Evolutionary conservation across 2,797 vertebrate genomes (phyloP), one percentile per base, ranked within the genome.

Genomic region (Corythornis leucogaster): DNA sequence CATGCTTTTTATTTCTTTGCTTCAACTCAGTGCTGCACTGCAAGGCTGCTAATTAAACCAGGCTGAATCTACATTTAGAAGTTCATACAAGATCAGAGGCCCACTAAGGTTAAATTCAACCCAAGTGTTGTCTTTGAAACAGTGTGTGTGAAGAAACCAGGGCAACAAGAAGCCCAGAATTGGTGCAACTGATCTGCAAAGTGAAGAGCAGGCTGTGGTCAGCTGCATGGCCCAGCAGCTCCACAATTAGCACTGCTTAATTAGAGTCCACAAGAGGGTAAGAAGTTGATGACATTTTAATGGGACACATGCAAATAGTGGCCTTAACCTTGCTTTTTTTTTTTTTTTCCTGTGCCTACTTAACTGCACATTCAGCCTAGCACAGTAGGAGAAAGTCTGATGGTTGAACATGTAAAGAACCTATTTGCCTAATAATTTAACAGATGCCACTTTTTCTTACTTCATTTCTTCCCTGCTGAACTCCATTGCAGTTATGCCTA

Each of bases 1-100:
- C 83, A 69, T 6, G 66, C 51, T 77, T 88, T 80, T 93, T 87
- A 93, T 78, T 89, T 77, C 64, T 88, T 78, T 58, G 26, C 21
- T 94, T 58, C 45, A 74, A 25, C 35, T 61, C 66, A 16, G 15
- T 14, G 17, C 84, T 73, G 70, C 53, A 55, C 62, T 80, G 54
- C 30, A 76, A 79, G 40, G 48, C 66, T 57, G 22, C 55, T 92
- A 84, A 87, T 76, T 57, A 87, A 93, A 71, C 35, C n/a, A 70
- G 22, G 64, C 80, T 55, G 91, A 64, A 58, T 76, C 35, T 74
- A 42, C 38, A 66, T 35, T 48, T 42, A 54, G 12, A 92, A 76
- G 30, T 76, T 89, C 87, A 76, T 18, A 50, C 6, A 46, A 48
- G 30, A 79, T 46, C 74, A 88, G 67, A 81, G 73, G 16, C 28